Evolutionary conservation across 2,797 vertebrate genomes (phyloP), one percentile per base, ranked within the genome.

Genomic region (Argyrosomus regius): DNA sequence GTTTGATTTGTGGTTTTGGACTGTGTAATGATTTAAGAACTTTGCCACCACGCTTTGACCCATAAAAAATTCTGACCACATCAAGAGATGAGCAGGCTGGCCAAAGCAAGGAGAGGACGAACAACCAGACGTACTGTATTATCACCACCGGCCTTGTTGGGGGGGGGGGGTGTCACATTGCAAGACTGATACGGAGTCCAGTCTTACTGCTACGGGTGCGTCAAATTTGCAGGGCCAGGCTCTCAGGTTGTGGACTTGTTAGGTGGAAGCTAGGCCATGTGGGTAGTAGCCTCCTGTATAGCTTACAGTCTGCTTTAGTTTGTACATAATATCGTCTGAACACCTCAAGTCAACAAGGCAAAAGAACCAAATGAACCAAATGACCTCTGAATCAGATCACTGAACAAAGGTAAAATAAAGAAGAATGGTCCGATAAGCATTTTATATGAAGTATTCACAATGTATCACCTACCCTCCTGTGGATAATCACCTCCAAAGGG

Each of bases 401-500:
- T 39, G 35, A 2, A 39, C 8, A 9, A 39, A 39, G 35, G 35
- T 9, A 39, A 39, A 39, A 9, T 39, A 39, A 9, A 39, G 8
- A 39, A 39, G 8, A 39, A 35, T 52, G 24, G 48, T 22, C 20
- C 4, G 1, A 24, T 22, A 20, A 53, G 6, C 17, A 18, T 12
- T 43, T 16, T 1, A 31, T 45, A 12, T 28, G 2, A 58, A 50
- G 4, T 14, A 35, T 11, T 63, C 17, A 48, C 39, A 39, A 20
- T 24, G 17, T 13, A 49, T 24, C 14, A 20, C 58, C 24, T 77
- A 94, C 94, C 92, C 75, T 93, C 93, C 50, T 86, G 89, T 49
- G 92, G 88, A 77, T 89, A 87, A 39, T 89, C 84, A 50, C 77
- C 66, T 26, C 80, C 82, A 93, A 92, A 94, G 9, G 28, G 70